phyloP scores from a whole-genome alignment of 2,797 vertebrate species.

The Gobionotothen gibberifrons region DNA sequence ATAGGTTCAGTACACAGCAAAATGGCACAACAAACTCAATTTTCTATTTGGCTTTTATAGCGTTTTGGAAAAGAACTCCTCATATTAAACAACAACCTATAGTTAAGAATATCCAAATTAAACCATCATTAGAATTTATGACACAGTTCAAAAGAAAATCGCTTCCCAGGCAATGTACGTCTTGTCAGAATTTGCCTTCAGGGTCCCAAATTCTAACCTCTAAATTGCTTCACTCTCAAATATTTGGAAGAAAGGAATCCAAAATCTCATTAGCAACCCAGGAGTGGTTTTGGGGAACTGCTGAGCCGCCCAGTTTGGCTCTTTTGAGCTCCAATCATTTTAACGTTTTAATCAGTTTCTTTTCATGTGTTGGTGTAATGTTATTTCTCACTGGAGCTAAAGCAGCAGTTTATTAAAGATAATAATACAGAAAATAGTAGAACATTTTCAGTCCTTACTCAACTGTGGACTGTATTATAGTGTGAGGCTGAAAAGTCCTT shows the following conservation, averaged over 20 bases:
- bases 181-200: slow-evolving; percentile 70
- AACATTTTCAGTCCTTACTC: neutral
- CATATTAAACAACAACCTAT: slow-evolving; percentile 76
- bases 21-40: too few relatives aligned
- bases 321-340: slow-evolving; percentile 56
- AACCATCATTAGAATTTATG: slow-evolving; percentile 83
- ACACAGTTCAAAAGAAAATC: slow-evolving; percentile 76
- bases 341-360: slow-evolving; percentile 53
- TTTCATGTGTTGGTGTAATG: slow-evolving; percentile 52
- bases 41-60: too few relatives aligned
- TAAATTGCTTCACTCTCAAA: slow-evolving; percentile 69
- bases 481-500: neutral
- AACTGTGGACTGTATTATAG: neutral
- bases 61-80: too few relatives aligned
- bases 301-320: slow-evolving; percentile 54
- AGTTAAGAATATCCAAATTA: slow-evolving; percentile 78
- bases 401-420: slow-evolving; percentile 43
- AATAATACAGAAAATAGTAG: slow-evolving; percentile 53
- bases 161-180: slow-evolving; percentile 69
- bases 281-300: slow-evolving; percentile 66
- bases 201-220: slow-evolving; percentile 72
- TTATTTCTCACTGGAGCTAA: slow-evolving; percentile 27
- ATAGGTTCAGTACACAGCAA: too few relatives aligned
- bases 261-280: slow-evolving; percentile 75
- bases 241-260: slow-evolving; percentile 72